These are phyloP conservation scores for Brachystomella parvula DNA, from an alignment of 1,140 invertebrate species.

Conservation along the genomic window DNA sequence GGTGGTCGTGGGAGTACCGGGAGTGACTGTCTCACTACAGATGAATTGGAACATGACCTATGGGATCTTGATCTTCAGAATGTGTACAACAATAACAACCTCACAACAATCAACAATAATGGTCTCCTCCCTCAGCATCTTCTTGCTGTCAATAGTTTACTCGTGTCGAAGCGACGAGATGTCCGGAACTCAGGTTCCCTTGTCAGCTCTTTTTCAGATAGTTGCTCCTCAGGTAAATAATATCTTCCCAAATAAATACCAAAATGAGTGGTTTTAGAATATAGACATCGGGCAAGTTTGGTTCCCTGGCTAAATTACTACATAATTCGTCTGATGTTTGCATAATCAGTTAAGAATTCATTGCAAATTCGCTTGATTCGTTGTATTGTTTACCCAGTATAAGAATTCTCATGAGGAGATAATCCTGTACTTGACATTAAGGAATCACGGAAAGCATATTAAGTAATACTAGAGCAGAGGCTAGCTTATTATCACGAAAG, in stretches of 20 bases:
- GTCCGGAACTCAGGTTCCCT: constrained; percentile 5
- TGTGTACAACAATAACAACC: constrained; percentile 35
- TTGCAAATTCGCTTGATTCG: too few species aligned
- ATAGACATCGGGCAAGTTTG: too few species aligned
- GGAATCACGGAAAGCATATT: too few species aligned
- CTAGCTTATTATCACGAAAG: too few species aligned
- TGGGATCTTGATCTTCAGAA: constrained; percentile 61
- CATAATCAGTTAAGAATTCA: too few species aligned
- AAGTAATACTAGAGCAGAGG: too few species aligned
- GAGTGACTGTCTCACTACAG: background rate
- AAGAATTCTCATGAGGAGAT: too few species aligned
- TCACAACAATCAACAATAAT: constrained; percentile 31
- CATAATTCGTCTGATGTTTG: too few species aligned
- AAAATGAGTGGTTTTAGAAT: constrained; percentile 4
- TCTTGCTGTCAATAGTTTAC: background rate
- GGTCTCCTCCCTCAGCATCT: constrained; percentile 24
- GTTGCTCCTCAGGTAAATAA: constrained; percentile 11
- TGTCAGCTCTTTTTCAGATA: constrained; percentile 18
- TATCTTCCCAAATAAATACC: constrained; percentile 1
- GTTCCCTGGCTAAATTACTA: too few species aligned
- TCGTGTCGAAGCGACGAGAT: constrained; percentile 3
- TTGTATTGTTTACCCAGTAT: too few species aligned
- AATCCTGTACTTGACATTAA: too few species aligned
- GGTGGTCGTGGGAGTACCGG: constrained; percentile 41
- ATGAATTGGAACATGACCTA: constrained; percentile 57